These are phyloP conservation scores for Hystrix cristata DNA, from an alignment of 2,113 vertebrate genomes.

Conservation along the genomic window DNA sequence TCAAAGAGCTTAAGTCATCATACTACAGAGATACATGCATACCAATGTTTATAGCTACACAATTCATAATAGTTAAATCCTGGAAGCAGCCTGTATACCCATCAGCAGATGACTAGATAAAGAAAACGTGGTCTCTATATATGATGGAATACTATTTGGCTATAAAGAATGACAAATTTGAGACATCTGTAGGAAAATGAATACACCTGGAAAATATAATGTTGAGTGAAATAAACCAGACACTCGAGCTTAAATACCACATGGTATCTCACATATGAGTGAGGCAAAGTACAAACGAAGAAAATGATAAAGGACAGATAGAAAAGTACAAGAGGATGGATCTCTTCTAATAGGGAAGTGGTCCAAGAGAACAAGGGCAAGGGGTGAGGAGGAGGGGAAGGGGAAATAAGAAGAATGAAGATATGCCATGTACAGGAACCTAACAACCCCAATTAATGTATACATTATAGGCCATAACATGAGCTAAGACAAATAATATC, in stretches of 20 bases:
- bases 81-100: background rate
- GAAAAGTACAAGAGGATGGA: background rate
- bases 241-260: background rate
- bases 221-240: background rate
- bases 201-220: background rate
- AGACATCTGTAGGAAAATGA: background rate
- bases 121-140: background rate
- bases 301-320: background rate
- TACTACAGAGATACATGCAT: background rate
- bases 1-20: background rate
- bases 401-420: background rate
- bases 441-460: background rate
- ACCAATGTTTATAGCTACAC: background rate
- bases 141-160: background rate
- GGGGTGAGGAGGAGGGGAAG: background rate
- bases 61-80: background rate
- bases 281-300: background rate
- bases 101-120: background rate
- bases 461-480: background rate
- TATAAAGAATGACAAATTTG: background rate
- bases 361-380: background rate
- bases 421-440: background rate
- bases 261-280: background rate
- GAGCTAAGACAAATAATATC: background rate
- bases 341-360: background rate